Evolutionary conservation across 1,140 invertebrate genomes (phyloP).

Genomic region (Aporrectodea caliginosa): DNA sequence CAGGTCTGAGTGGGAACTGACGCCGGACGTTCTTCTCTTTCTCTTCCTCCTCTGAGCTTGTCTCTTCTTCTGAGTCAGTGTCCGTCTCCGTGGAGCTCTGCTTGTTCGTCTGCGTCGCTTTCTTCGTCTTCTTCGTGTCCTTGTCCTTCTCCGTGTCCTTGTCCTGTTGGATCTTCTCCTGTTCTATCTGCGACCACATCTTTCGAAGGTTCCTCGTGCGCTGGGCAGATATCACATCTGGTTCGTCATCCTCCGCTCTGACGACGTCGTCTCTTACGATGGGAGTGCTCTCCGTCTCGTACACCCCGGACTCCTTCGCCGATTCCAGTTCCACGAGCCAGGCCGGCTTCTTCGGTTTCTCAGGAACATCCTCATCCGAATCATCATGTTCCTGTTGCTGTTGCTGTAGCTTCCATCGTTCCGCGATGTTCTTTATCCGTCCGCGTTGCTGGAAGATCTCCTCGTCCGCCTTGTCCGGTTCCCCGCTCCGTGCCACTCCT

Average conservation of each 20-base stretch:
- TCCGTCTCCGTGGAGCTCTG: neutral
- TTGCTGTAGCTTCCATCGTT: neutral
- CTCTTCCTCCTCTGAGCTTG: neutral
- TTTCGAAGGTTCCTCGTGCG: constrained; percentile 11
- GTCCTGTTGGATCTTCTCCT: constrained; percentile 8
- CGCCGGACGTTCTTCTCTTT: too few relatives aligned
- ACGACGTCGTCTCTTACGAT: constrained; percentile 18
- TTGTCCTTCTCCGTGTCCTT: constrained; percentile 1
- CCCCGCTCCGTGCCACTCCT: constrained; percentile 11
- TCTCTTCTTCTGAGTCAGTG: neutral
- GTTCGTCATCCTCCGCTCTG: constrained; percentile 8
- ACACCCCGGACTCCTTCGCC: constrained; percentile 13
- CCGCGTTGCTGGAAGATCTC: constrained; percentile 7
- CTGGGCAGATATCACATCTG: constrained; percentile 16
- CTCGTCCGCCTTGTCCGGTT: neutral
- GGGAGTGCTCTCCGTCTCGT: constrained; percentile 13
- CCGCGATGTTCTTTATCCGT: constrained; percentile 17
- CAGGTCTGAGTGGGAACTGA: too few relatives aligned
- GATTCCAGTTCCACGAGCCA: constrained; percentile 11
- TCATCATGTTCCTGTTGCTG: neutral
- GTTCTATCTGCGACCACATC: constrained; percentile 20
- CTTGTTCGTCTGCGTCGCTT: neutral
- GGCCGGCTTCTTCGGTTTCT: neutral
- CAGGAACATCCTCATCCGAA: neutral
- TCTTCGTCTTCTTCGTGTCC: constrained; percentile 1